phyloP scores from a whole-genome alignment of 2,888 invertebrate genomes.

The Zootermopsis nevadensis region DNA sequence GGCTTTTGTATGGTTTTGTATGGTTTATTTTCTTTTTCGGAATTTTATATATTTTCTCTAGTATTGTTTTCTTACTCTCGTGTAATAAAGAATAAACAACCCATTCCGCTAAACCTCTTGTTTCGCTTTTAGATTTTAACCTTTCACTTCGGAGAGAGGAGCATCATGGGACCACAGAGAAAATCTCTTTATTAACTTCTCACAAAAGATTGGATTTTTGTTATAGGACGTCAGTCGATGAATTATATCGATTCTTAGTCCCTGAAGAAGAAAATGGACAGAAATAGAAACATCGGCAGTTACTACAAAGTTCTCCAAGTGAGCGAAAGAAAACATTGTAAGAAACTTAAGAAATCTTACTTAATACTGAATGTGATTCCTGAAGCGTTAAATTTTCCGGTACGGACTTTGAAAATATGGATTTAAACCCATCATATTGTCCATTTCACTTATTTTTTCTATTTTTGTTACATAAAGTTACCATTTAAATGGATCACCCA shows the following conservation, averaged over 20 bases:
- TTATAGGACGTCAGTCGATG: slow-evolving; percentile 26
- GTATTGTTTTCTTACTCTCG: background rate
- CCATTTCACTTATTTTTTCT: too few species aligned
- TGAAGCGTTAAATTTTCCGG: background rate
- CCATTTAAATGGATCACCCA: too few species aligned
- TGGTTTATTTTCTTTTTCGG: background rate
- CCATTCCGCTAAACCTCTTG: background rate
- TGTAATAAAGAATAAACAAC: slow-evolving; percentile 22
- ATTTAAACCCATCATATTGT: background rate
- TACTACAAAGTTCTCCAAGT: background rate
- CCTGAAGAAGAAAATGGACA: slow-evolving; percentile 9
- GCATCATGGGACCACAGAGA: slow-evolving; percentile 1
- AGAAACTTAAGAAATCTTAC: slow-evolving; percentile 6
- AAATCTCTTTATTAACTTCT: background rate
- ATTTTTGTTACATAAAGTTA: too few species aligned
- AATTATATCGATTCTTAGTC: background rate
- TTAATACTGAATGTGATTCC: background rate
- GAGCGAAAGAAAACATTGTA: background rate
- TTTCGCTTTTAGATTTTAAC: slow-evolving; percentile 36
- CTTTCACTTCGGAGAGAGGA: slow-evolving; percentile 2
- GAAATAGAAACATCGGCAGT: background rate
- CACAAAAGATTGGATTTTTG: slow-evolving; percentile 31
- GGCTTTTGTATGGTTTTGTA: background rate
- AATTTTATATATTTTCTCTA: background rate
- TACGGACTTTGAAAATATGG: background rate